phyloP scores from a whole-genome alignment of 2,113 vertebrate genomes.

The Spizaetus ornatus region DNA sequence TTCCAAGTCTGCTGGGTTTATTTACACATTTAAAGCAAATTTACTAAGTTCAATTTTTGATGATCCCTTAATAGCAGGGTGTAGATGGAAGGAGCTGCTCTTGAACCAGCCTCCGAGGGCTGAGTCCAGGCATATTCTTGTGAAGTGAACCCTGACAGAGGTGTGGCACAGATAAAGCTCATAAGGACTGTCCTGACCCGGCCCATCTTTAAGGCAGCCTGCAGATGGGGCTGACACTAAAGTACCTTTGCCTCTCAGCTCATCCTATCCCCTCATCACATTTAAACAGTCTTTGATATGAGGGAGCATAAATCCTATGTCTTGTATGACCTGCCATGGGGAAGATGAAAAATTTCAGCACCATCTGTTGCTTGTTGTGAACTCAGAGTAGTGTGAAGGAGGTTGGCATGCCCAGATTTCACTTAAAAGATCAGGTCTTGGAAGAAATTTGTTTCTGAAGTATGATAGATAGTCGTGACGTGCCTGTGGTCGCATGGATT shows the following conservation, averaged over 20 bases:
- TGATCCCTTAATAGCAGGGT: not conserved
- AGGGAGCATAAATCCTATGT: not conserved
- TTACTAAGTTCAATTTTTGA: not conserved
- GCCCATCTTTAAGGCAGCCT: not conserved
- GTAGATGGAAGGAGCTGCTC: not conserved
- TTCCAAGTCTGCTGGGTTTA: not conserved
- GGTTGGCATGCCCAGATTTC: not conserved
- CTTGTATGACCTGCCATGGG: not conserved
- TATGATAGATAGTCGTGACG: not conserved
- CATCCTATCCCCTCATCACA: not conserved
- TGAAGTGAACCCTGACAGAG: not conserved
- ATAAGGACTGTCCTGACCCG: not conserved
- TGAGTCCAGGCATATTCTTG: not conserved
- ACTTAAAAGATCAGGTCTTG: not conserved
- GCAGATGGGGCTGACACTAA: not conserved
- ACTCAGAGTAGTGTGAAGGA: not conserved
- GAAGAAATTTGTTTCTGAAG: not conserved
- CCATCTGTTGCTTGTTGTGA: not conserved
- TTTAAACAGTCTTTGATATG: not conserved
- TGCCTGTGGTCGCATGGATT: not conserved
- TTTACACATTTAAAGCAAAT: not conserved
- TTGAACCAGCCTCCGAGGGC: not conserved
- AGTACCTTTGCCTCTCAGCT: not conserved
- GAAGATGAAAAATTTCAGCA: not conserved
- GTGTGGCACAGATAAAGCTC: not conserved